phyloP scores from a whole-genome alignment of 2,797 vertebrate species.

The Platyrinchus mystaceus region DNA sequence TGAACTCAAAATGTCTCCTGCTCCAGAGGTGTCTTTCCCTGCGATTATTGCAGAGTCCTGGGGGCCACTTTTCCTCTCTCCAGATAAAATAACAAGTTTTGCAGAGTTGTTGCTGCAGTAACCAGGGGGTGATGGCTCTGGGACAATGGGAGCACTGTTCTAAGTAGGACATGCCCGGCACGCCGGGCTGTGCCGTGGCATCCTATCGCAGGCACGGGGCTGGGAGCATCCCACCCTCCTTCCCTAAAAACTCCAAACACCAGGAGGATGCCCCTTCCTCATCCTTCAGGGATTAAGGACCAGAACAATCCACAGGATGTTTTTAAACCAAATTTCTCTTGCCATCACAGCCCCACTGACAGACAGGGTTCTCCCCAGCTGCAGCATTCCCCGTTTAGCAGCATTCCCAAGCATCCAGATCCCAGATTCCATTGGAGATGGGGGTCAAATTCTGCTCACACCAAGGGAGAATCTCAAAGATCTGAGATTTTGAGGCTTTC shows the following conservation, averaged over 20 bases:
- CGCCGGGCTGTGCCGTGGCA: conserved; percentile 1
- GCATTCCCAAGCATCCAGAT: background rate
- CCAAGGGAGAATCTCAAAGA: background rate
- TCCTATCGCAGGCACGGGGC: background rate
- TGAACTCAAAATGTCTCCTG: background rate
- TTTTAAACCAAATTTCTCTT: background rate
- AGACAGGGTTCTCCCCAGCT: background rate
- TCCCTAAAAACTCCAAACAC: accelerated
- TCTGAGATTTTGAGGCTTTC: background rate
- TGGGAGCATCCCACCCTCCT: background rate
- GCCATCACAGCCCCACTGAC: background rate
- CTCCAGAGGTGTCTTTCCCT: background rate
- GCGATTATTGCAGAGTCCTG: background rate
- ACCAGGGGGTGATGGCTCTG: background rate
- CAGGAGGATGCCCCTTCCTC: background rate
- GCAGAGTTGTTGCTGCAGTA: conserved; percentile 59
- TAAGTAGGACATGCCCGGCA: conserved; percentile 43
- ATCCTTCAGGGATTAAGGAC: background rate
- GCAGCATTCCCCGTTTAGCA: background rate
- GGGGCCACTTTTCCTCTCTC: background rate
- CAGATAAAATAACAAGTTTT: conserved; percentile 40
- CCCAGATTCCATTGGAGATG: background rate
- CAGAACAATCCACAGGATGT: background rate
- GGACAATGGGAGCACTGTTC: conserved; percentile 62
- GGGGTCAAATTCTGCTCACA: background rate